Evolutionary conservation across 2,888 invertebrate genomes (phyloP), one percentile per base, ranked within the genome.

Genomic region (Ichneumoninae sp.): DNA sequence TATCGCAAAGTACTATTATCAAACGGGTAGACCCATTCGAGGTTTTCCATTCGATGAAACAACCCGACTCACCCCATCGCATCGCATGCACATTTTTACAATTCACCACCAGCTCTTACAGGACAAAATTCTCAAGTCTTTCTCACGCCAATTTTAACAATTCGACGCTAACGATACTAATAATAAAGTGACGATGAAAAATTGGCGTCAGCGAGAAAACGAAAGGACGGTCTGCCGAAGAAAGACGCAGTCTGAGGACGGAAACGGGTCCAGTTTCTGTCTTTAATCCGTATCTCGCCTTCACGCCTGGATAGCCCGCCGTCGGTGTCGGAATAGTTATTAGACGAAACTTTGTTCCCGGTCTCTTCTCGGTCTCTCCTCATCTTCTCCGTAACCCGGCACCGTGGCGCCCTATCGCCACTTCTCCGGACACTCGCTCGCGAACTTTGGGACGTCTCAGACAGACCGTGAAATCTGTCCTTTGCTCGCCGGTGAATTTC

Each of bases 231-330:
- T 16, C n/a, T n/a, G 40, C 54, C 50, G 22, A n/a, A 70, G 50
- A 52, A 50, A 74, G 69, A 69, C 30, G 76, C 60, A 75, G 79
- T 75, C 54, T 83, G 75, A 85, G 82, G 60, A 71, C 66, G 75
- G 68, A 84, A 83, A 72, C 85, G 77, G 84, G 82, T 87, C 77
- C 82, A 72, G 84, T 77, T 89, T 90, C 88, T 88, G 90, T 89
- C 90, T 91, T 91, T 91, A 91, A 91, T 91, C 90, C 91, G 91
- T 91, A 91, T 91, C 91, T 91, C 90, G 89, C 89, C 89, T 91
- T 92, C 89, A 91, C 91, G 92, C 92, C 89, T 91, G 90, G 92
- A 91, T 91, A 89, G 90, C 88, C 88, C 89, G 30, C 87, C 82
- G 44, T 44, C 89, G 89, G 87, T 89, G 88, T 89, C 91, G 89